Base-by-base conservation (phyloP, 2,888 invertebrate species). In the Pyrocoelia pectoralis region DNA sequence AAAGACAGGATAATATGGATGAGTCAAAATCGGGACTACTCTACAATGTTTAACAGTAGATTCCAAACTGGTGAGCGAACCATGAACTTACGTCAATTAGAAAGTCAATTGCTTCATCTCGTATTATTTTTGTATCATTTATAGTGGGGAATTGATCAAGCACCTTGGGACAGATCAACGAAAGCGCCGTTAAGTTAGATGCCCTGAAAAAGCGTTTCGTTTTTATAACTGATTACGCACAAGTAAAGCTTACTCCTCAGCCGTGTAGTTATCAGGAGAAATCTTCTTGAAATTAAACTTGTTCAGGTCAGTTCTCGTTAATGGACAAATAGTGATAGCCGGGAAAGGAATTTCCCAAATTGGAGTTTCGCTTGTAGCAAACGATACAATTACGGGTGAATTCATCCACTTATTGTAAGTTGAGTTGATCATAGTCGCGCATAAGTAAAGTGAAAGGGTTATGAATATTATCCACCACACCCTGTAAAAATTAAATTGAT, bases 351-450 rank as follows among this genome's bases (percentile, higher is more conserved):
- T 85, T 79, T 86, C 84, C 87, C 88, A 88, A 46, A 88, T 86
- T 1, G 88, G 87, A 6, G 90, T 91, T 0, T 90, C 87, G 61
- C 88, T 89, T 76, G 90, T 89, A 1, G 90, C 90, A 74, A 91
- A 91, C 73, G 89, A 90, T 9, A 91, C 91, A 72, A 91, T 88
- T 0, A 91, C 90, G 0, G 91, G 91, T 70, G 88, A 89, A 63
- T 85, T 85, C 62, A 88, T 86, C 90, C 90, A 91, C 77, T 90
- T 91, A 64, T 84, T 83, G 86, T 87, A 90, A 3, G 89, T 86
- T 76, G 89, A 86, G 60, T 84, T 81, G 19, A 89, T 90, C 4
- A 88, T 78, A 40, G 82, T 81, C 29, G 84, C 79, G 72, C 89
- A 90, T 12, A 87, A 82, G 51, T 86, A 83, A 2, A 90, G 84